phyloP scores from a whole-genome alignment of 2,113 vertebrate species.

The Axis porcinus region DNA sequence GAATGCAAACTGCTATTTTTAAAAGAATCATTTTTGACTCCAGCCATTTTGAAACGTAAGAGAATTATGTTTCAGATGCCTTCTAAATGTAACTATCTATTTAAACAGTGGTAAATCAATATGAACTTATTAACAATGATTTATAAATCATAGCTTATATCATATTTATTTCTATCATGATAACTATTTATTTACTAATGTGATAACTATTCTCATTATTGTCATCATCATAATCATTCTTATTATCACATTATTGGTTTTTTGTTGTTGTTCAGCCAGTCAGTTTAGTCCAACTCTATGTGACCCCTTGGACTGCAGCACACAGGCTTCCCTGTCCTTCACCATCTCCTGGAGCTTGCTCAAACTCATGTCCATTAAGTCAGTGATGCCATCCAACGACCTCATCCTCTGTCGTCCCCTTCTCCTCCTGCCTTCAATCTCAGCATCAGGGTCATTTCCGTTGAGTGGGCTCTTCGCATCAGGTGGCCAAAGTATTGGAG shows the following conservation, averaged over 20 bases:
- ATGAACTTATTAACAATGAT: not conserved
- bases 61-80: not conserved
- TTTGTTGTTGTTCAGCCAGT: not conserved
- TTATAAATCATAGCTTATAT: not conserved
- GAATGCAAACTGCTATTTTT: not conserved
- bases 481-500: not conserved
- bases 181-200: not conserved
- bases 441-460: not conserved
- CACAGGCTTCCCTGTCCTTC: not conserved
- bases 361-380: not conserved
- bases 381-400: not conserved
- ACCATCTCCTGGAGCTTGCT: not conserved
- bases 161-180: not conserved
- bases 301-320: not conserved
- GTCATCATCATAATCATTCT: not conserved
- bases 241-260: not conserved
- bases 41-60: not conserved
- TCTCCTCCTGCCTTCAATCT: not conserved
- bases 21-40: not conserved
- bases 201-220: not conserved
- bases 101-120: not conserved
- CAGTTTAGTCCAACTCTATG: not conserved
- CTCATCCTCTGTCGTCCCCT: not conserved
- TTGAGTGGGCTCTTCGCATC: fast-evolving
- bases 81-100: not conserved